Evolutionary conservation across 2,888 invertebrate species (phyloP), one percentile per base, ranked within the genome.

Genomic region (Conus canariensis): DNA sequence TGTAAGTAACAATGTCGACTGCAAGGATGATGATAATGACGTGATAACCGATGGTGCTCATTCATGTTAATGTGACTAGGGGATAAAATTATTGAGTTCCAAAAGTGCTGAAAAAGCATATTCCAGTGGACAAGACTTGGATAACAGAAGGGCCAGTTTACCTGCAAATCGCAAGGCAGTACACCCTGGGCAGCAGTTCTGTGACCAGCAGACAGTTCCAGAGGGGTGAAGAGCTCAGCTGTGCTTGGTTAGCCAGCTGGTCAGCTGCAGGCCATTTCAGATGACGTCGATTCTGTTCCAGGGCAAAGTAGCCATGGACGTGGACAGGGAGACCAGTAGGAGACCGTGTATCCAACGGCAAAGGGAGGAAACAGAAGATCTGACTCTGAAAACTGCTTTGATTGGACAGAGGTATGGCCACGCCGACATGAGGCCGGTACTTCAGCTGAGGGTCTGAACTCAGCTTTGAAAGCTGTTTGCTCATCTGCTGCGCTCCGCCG

Each of bases 241-340:
- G 70, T 90, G 90, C 82, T 9, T 56, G 77, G 80, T 80, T 56
- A 16, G 80, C 58, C n/a, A 88, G 77, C 85, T 93, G 92, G 83
- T 93, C 93, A 0, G 93, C 92, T 30, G 95, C 93, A 45, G 95
- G 94, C 95, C 95, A 95, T 92, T 95, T 95, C 9, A 96, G 90
- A 90, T 95, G 94, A 22, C 95, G 93, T n/a, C 95, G 92, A 91
- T 95, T 95, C 87, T 95, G 95, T 82, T 94, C 95, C 16, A 96
- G 90, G 10, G 95, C 94, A 92, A 95, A 95, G 91, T 93, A 95
- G 12, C 95, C 95, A 91, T 95, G 95, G 16, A 96, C 93, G 91
- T 95, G 95, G 10, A 95, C 93, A 0, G 95, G 95, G n/a, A 95
- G 93, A 10, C 96, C 95, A 5, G 95, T 95, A n/a, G 93, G 91